These are phyloP conservation scores for Eledone cirrhosa DNA, from an alignment of 2,888 invertebrate species.

Conservation along the genomic window DNA sequence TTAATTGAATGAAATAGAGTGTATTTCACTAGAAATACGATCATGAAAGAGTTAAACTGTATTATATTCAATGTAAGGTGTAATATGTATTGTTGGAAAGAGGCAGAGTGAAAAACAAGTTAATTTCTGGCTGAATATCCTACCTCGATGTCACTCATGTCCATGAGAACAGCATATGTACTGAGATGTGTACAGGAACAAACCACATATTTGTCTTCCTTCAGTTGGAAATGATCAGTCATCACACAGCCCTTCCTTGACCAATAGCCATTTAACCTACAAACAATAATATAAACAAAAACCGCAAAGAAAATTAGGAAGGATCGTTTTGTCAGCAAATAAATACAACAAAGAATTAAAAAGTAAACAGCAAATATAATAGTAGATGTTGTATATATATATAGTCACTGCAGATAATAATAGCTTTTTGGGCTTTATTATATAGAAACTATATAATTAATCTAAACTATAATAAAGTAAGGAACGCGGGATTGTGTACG, in stretches of 20 bases:
- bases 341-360: neutral
- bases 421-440: too few species aligned
- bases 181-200: constrained; percentile 93
- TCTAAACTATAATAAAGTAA: too few species aligned
- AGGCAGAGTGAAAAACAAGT: too few species aligned
- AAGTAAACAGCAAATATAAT: neutral
- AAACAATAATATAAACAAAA: constrained; percentile 29
- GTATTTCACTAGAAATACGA: too few species aligned
- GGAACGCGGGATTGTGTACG: too few species aligned
- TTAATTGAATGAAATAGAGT: too few species aligned
- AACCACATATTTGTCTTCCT: constrained; percentile 72
- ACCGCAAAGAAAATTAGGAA: neutral
- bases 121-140: constrained; percentile 36
- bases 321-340: neutral
- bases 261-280: constrained; percentile 74
- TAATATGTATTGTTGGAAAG: too few species aligned
- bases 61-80: too few species aligned
- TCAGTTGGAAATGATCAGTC: constrained; percentile 69
- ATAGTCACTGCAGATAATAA: too few species aligned
- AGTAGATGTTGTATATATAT: too few species aligned
- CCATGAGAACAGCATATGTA: constrained; percentile 87
- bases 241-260: constrained; percentile 89
- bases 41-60: too few species aligned
- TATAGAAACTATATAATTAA: too few species aligned
- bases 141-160: constrained; percentile 88